phyloP scores from a whole-genome alignment of 2,113 vertebrate genomes.

The Pelecanus crispus region DNA sequence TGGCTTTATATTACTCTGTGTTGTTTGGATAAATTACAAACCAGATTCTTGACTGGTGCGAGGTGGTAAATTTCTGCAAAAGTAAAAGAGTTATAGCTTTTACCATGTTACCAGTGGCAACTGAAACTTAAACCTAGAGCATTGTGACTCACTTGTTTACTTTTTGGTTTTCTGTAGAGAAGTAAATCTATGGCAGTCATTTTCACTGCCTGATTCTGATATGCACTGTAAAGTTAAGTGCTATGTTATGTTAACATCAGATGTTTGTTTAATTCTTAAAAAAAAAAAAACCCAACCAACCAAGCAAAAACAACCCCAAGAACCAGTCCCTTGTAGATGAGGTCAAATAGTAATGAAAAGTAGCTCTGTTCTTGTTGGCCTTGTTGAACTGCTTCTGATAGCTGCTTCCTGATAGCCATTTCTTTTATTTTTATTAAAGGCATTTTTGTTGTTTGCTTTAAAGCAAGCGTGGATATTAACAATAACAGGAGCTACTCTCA shows the following conservation, averaged over 20 bases:
- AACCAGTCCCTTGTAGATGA: not conserved
- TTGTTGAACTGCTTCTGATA: not conserved
- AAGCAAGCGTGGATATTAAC: not conserved
- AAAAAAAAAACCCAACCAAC: not conserved
- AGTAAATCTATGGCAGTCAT: not conserved
- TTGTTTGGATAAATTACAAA: not conserved
- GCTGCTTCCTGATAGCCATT: not conserved
- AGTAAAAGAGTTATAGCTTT: not conserved
- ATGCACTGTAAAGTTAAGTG: not conserved
- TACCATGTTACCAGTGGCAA: not conserved
- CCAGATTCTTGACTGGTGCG: not conserved
- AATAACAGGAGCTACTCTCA: not conserved
- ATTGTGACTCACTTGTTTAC: constrained; percentile 4
- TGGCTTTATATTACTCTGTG: not conserved
- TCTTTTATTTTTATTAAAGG: not conserved
- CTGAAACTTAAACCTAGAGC: not conserved
- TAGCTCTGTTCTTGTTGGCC: not conserved
- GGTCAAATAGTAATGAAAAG: not conserved
- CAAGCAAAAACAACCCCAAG: not conserved
- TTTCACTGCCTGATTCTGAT: not conserved
- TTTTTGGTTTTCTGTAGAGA: not conserved
- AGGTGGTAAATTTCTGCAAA: not conserved
- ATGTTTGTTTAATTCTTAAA: not conserved
- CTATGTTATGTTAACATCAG: not conserved
- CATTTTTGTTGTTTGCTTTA: not conserved